Base-by-base conservation (phyloP, 2,797 vertebrate species). In the Myotis vivesi region DNA sequence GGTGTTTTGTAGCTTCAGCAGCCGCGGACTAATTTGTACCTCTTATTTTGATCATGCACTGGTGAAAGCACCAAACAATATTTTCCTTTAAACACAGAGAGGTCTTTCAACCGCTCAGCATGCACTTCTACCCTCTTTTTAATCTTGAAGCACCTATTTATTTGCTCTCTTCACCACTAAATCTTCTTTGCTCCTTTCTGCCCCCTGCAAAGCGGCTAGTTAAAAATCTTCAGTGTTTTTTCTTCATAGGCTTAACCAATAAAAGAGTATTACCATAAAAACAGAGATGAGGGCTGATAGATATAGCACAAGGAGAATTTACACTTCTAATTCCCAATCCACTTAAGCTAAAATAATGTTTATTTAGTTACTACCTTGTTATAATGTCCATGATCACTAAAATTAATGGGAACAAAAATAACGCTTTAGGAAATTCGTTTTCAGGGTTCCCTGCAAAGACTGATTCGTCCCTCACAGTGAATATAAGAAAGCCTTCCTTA, bases 61-160 rank as follows among this genome's bases (percentile, higher is more conserved):
- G 98, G 98, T 98, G 98, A 98, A 99, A 98, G 98, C 98, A 98
- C 99, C 98, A 98, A 99, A 99, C 98, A 98, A 98, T 98, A 98
- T 98, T 98, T 99, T 99, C 97, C 98, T 98, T 98, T 98, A 98
- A 98, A 98, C 98, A 99, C 98, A 98, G 98, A 98, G 98, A 98
- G 98, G 98, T 97, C 98, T 99, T 99, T 99, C 98, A 99, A 98
- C 98, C 98, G 98, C 98, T 98, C 98, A 98, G 98, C 98, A 97
- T 98, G 98, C 98, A 99, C 99, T 99, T 98, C 99, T 98, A 98
- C 98, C 98, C 98, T 98, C 98, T 98, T 99, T 99, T 99, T 99
- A 99, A 99, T 99, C 99, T 99, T 99, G 98, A 98, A 99, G 98
- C 98, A 99, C 98, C 99, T 99, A 99, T 99, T 99, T 99, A 99